Evolutionary conservation across 2,888 invertebrate genomes (phyloP), one percentile per base, ranked within the genome.

Genomic region (Lasioglossum morio): DNA sequence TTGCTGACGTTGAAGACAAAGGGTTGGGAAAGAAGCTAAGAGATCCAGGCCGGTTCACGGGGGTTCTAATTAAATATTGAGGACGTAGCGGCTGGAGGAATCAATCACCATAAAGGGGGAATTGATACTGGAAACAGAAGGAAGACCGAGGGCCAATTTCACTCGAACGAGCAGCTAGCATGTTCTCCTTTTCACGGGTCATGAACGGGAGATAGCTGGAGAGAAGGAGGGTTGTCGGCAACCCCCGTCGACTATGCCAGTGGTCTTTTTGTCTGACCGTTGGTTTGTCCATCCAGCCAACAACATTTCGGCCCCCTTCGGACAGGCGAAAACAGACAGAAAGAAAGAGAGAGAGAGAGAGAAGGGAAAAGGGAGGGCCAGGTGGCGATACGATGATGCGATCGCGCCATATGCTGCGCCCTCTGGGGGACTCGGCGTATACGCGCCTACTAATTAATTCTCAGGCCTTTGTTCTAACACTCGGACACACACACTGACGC

Each of bases 341-440:
- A 19, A 23, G 48, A 48, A 19, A 48, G 23, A 48, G 23, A 53
- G 53, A 53, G 53, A 48, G 23, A 48, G 23, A 53, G 53, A 53
- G 53, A 53, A 53, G 53, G 23, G 23, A 53, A 46, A 69, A 87
- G 87, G 87, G 87, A 85, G 88, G 86, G 92, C 94, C 94, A 94
- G 94, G 93, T 94, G 94, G 92, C 92, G 92, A 92, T 92, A 92
- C 91, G 92, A 92, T 93, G 94, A 94, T 94, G 94, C 93, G 94
- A 94, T 94, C 94, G 94, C 91, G 90, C 94, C 94, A 94, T 94
- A 94, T 94, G 94, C 92, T 92, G 88, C 90, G 91, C 91, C 92
- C 92, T 92, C 92, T 91, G 90, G 92, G 92, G 92, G 92, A 92
- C 84, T 84, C 82, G 82, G 82, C 83, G 80, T 92, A 91, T 92